These are phyloP conservation scores for Neosilurus hyrtlii DNA, from an alignment of 2,797 vertebrate species.

Conservation along the genomic window DNA sequence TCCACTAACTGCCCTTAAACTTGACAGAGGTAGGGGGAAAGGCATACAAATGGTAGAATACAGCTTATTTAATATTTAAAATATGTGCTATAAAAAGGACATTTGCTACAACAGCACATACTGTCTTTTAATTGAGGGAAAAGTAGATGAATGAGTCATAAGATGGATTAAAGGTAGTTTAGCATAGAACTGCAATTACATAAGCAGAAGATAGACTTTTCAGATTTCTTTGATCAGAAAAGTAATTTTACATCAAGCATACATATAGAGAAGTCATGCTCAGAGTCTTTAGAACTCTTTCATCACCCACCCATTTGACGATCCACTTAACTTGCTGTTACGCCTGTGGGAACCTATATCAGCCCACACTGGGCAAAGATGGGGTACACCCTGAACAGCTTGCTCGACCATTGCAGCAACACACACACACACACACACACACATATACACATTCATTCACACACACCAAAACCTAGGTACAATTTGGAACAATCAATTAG, in stretches of 20 bases:
- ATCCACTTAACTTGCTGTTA: too few relatives aligned
- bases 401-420: too few relatives aligned
- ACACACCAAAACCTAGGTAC: too few relatives aligned
- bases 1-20: conserved; percentile 64
- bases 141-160: conserved; percentile 23
- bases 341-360: too few relatives aligned
- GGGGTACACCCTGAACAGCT: too few relatives aligned
- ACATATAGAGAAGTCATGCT: not conserved
- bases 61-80: conserved; percentile 60
- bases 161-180: conserved; percentile 27
- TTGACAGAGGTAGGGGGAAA: conserved; percentile 50
- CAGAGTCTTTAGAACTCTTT: not conserved
- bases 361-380: too few relatives aligned
- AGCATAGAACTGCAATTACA: not conserved
- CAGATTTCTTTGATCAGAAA: conserved; percentile 1
- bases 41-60: not conserved
- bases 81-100: conserved; percentile 58
- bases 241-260: not conserved
- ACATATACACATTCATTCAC: too few relatives aligned
- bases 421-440: too few relatives aligned
- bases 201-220: conserved; percentile 9
- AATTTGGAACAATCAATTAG: too few relatives aligned
- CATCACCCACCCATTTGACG: too few relatives aligned
- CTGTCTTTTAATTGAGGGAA: conserved; percentile 1
- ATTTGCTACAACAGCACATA: conserved; percentile 55